Base-by-base conservation (phyloP, 2,113 vertebrate genomes). In the Pholis gunnellus region DNA sequence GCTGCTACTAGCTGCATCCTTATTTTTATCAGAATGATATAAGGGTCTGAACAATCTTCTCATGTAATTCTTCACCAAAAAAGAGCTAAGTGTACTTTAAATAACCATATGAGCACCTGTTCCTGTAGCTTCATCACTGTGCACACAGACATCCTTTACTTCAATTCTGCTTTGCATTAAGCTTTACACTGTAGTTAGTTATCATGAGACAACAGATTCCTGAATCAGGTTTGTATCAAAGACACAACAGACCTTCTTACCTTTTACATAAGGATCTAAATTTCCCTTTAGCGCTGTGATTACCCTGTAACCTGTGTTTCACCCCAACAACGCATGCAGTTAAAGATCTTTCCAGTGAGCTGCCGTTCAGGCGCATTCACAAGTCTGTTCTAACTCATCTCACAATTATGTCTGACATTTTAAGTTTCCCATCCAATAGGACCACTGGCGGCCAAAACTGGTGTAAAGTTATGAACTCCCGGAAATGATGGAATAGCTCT, bases 291-390 rank as follows among this genome's bases (percentile, higher is more conserved):
- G n/a, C 54, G 6, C 18, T 61, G 29, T 61, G 14, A 59, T 59
- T 17, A 17, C 56, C 1, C 27, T 59, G 27, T 17, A 3, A 22
- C 18, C 25, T 44, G 54, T 59, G 36, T 42, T n/a, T n/a, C 36
- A 40, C 20, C 18, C n/a, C 48, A 7, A 48, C 0, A 2, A 20
- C 25, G 31, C 38, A 52, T 6, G 22, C 34, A 59, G 15, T 74
- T 50, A 75, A 69, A 61, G n/a, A 75, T 36, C 0, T 25, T 42
- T 63, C 36, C 8, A n/a, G 20, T 6, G 34, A 72, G 42, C 74
- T 18, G 2, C 42, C 52, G 1, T 38, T 64, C 80, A 42, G 48
- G 48, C 50, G 57, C 48, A 66, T 71, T 76, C 48, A 64, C 57
- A 71, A 9, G n/a, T 5, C 59, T 7, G 22, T 44, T 66, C 40